Percentiles rank a stretch among this genome's conserved stretches.
phyloP scores from a whole-genome alignment of 2,888 invertebrate genomes.

The Coleophora flavipennella region DNA sequence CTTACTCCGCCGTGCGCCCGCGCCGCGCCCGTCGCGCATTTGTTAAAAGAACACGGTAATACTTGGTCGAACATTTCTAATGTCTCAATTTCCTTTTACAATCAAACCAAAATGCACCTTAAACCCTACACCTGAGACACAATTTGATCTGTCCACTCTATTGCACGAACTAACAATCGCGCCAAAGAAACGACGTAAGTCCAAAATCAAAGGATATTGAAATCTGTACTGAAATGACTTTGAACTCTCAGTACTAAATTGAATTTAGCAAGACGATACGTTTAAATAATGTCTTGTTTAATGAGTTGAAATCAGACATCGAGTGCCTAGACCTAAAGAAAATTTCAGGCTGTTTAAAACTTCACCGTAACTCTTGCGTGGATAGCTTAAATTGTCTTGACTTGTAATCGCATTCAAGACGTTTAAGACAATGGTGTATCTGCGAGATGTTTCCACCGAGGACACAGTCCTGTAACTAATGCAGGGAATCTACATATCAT shows the following conservation, averaged over 20 bases:
- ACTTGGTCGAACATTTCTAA: slow-evolving; percentile 66
- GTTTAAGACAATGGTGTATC: slow-evolving; percentile 24
- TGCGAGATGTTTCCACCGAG: slow-evolving; percentile 68
- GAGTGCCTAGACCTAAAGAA: slow-evolving; percentile 21
- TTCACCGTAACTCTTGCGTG: neutral
- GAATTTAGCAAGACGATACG: slow-evolving; percentile 18
- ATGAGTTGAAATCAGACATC: slow-evolving; percentile 50
- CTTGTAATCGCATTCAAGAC: slow-evolving; percentile 10
- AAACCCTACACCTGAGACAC: slow-evolving; percentile 13
- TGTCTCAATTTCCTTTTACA: slow-evolving; percentile 58
- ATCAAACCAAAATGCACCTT: slow-evolving; percentile 29
- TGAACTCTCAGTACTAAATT: neutral
- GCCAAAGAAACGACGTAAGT: slow-evolving; percentile 34
- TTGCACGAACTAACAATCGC: slow-evolving; percentile 37
- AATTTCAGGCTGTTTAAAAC: slow-evolving; percentile 7
- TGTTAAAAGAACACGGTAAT: slow-evolving; percentile 71
- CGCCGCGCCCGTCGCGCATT: no score
- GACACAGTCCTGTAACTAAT: slow-evolving; percentile 72
- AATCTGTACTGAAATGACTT: slow-evolving; percentile 1
- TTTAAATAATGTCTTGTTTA: slow-evolving; percentile 72
- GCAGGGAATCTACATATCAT: slow-evolving; percentile 72
- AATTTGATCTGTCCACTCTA: slow-evolving; percentile 24
- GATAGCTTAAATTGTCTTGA: slow-evolving; percentile 21
- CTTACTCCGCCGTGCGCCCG: slow-evolving; percentile 58
- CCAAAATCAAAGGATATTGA: slow-evolving; percentile 11